phyloP scores from a whole-genome alignment of 1,140 invertebrate genomes.

The Psix sp. region DNA sequence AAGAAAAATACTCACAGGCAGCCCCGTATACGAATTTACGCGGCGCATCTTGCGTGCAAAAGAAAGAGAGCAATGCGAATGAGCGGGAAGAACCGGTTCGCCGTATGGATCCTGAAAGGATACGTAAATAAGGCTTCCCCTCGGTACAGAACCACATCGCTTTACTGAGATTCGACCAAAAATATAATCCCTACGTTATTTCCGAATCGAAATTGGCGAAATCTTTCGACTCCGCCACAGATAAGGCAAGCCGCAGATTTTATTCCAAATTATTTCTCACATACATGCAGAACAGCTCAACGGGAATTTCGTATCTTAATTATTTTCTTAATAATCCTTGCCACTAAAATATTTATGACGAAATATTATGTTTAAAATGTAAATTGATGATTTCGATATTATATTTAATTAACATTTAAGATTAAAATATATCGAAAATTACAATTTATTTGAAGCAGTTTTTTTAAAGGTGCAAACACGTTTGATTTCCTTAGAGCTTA shows the following conservation, averaged over 20 bases:
- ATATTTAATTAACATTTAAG: too few relatives aligned
- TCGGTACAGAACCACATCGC: slow-evolving; percentile 6
- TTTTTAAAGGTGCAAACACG: too few relatives aligned
- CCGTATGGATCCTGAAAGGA: slow-evolving; percentile 32
- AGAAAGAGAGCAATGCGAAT: slow-evolving; percentile 21
- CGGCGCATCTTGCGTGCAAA: slow-evolving; percentile 2
- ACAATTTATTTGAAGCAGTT: too few relatives aligned
- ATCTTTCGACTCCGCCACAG: slow-evolving; percentile 2
- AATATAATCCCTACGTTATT: slow-evolving; percentile 21
- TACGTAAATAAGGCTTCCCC: slow-evolving; percentile 47
- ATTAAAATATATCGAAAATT: too few relatives aligned
- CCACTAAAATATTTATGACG: too few relatives aligned
- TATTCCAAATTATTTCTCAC: slow-evolving; percentile 32
- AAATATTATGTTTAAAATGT: too few relatives aligned
- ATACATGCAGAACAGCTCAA: too few relatives aligned
- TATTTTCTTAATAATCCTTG: too few relatives aligned
- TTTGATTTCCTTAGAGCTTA: too few relatives aligned
- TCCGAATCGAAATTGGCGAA: slow-evolving; percentile 2
- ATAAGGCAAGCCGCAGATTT: slow-evolving; percentile 14
- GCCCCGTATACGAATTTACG: slow-evolving; percentile 49
- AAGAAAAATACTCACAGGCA: slow-evolving; percentile 47
- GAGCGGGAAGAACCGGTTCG: slow-evolving; percentile 32
- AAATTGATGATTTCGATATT: too few relatives aligned
- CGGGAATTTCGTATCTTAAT: too few relatives aligned
- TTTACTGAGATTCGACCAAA: slow-evolving; percentile 13